Conservation (phyloP, 2,113 vertebrate genomes). For the Indicator indicator region DNA sequence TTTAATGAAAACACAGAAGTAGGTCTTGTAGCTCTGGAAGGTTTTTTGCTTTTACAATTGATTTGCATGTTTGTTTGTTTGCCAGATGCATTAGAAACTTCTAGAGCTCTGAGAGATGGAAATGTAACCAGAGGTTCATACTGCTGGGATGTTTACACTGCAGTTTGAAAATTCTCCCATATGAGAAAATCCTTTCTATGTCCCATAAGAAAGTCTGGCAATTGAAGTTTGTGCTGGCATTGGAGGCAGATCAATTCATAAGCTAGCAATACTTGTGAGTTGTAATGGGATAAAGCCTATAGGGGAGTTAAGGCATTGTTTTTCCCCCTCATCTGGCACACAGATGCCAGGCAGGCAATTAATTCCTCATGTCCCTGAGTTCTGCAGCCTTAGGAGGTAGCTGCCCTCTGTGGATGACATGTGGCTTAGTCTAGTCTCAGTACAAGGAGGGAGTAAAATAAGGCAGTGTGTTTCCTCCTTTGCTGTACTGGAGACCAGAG, state of each 20-base stretch:
- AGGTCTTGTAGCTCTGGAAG: neutral
- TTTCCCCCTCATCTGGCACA: neutral
- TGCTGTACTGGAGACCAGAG: neutral
- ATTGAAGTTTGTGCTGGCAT: neutral
- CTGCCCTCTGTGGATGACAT: neutral
- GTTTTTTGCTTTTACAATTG: neutral
- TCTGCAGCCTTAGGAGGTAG: neutral
- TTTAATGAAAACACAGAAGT: neutral
- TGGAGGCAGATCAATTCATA: accelerated
- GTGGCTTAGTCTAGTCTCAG: neutral
- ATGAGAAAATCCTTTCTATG: neutral
- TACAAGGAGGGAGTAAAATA: neutral
- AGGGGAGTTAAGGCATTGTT: neutral
- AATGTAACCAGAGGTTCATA: neutral
- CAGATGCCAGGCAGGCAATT: neutral
- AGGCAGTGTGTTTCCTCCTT: neutral
- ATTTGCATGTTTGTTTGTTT: neutral
- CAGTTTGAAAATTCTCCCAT: neutral
- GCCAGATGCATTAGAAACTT: neutral
- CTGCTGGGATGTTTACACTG: neutral
- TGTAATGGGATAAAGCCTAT: neutral
- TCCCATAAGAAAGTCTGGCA: neutral
- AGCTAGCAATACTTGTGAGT: neutral
- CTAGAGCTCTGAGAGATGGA: neutral
- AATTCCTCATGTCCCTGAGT: neutral